Evolutionary conservation across 2,888 invertebrate genomes (phyloP).

Genomic region (Drosophila barbarae): DNA sequence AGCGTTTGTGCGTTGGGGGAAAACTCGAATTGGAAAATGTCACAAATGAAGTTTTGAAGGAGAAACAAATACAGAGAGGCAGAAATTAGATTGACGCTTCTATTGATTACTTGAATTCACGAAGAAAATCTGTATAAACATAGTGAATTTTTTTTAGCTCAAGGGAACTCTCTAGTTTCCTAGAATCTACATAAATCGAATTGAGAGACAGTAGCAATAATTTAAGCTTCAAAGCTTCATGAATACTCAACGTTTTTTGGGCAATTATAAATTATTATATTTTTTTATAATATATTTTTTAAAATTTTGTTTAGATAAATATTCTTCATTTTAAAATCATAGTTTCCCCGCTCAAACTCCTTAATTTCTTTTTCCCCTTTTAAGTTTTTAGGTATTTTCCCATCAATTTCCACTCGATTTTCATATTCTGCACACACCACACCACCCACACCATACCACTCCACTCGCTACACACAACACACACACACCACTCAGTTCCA

Average conservation of each 20-base stretch:
- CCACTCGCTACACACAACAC: not conserved
- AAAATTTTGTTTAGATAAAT: no score
- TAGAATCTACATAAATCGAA: not conserved
- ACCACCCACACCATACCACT: not conserved
- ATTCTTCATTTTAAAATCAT: not conserved
- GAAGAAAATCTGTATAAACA: not conserved
- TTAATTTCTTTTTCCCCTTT: not conserved
- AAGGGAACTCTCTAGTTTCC: not conserved
- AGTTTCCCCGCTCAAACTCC: not conserved
- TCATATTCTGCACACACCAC: slow-evolving; percentile 3
- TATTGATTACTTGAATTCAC: not conserved
- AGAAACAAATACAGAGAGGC: not conserved
- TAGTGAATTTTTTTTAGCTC: not conserved
- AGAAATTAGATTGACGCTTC: not conserved
- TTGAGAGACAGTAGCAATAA: not conserved
- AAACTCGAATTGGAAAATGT: slow-evolving; percentile 7
- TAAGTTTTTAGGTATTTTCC: not conserved
- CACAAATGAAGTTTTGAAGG: not conserved
- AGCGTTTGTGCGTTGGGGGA: not conserved
- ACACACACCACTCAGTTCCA: slow-evolving; percentile 13
- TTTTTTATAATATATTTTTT: no score
- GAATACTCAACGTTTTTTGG: not conserved
- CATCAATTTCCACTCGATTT: not conserved
- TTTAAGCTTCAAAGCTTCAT: not conserved
- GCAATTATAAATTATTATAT: no score